Evolutionary conservation across 2,888 invertebrate species (phyloP).

Genomic region (Ophraella communa): DNA sequence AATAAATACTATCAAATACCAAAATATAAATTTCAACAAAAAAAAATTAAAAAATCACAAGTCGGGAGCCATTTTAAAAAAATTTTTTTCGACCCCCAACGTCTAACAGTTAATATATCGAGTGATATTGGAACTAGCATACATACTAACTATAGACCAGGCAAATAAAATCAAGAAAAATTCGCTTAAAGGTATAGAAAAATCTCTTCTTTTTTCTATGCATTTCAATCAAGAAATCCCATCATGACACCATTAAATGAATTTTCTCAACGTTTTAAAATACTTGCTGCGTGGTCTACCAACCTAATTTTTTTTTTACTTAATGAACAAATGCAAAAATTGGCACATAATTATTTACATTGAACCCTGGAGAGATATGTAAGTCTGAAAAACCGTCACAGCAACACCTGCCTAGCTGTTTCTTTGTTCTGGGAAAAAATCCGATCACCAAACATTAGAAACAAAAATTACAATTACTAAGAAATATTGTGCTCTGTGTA

Average conservation of each 20-base stretch:
- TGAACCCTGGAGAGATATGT: slow-evolving; percentile 63
- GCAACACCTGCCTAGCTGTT: slow-evolving; percentile 49
- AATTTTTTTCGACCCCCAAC: slow-evolving; percentile 35
- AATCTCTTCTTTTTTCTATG: background rate
- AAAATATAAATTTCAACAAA: slow-evolving; percentile 36
- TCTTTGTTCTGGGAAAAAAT: background rate
- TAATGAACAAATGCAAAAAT: slow-evolving; percentile 54
- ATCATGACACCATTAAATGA: background rate
- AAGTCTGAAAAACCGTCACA: slow-evolving; percentile 54
- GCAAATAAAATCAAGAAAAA: background rate
- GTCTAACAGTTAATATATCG: slow-evolving; percentile 10
- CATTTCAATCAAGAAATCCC: background rate
- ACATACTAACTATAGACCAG: slow-evolving; percentile 33
- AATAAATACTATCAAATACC: slow-evolving; percentile 38
- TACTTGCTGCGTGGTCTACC: slow-evolving; percentile 15
- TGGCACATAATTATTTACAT: slow-evolving; percentile 61
- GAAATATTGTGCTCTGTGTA: no score
- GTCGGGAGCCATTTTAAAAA: slow-evolving; percentile 35
- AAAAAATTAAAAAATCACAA: slow-evolving; percentile 37
- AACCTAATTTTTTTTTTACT: slow-evolving; percentile 40
- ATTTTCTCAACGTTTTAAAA: background rate
- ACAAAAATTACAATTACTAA: no score
- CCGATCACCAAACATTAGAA: background rate
- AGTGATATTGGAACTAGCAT: slow-evolving; percentile 29
- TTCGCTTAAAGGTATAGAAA: background rate